Percentiles rank a stretch among this genome's conserved stretches.
Conservation (phyloP, 2,888 invertebrate species). For the Drosophila antonietae region DNA sequence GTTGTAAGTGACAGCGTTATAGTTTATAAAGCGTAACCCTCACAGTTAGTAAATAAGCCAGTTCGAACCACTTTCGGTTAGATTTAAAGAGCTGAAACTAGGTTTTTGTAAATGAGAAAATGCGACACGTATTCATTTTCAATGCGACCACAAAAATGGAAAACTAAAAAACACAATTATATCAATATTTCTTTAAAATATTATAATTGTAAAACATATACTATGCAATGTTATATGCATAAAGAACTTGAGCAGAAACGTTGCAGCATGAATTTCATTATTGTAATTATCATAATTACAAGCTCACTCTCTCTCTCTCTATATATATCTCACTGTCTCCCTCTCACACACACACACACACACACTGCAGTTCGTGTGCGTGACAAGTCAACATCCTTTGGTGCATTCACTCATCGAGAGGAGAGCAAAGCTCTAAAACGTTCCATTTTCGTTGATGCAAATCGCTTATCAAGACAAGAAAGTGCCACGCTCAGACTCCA, state of each 20-base stretch:
- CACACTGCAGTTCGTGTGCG: slow-evolving; percentile 22
- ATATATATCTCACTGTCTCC: not conserved
- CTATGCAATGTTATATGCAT: not conserved
- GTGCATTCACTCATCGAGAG: slow-evolving; percentile 73
- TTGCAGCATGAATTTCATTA: slow-evolving; percentile 36
- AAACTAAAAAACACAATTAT: slow-evolving; percentile 32
- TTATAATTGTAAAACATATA: slow-evolving; percentile 22
- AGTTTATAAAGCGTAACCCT: slow-evolving; percentile 54
- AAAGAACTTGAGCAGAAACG: slow-evolving; percentile 1
- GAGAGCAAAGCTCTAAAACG: slow-evolving; percentile 60
- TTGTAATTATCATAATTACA: slow-evolving; percentile 63
- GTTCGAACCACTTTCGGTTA: slow-evolving; percentile 74
- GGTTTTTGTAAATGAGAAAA: slow-evolving; percentile 39
- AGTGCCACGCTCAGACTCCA: slow-evolving; percentile 47
- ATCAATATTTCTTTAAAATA: slow-evolving; percentile 28
- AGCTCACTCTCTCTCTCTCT: not conserved
- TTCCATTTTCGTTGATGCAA: slow-evolving; percentile 77
- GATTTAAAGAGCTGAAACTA: slow-evolving; percentile 58
- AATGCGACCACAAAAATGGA: slow-evolving; percentile 51
- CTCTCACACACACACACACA: not conserved
- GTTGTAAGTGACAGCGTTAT: slow-evolving; percentile 31
- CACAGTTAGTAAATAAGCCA: slow-evolving; percentile 62
- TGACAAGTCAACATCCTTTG: slow-evolving; percentile 81
- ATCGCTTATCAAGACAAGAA: slow-evolving; percentile 68
- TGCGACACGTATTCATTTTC: slow-evolving; percentile 19